Evolutionary conservation across 2,888 invertebrate species (phyloP), one percentile per base, ranked within the genome.

Genomic region (Andrena hattorfiana): DNA sequence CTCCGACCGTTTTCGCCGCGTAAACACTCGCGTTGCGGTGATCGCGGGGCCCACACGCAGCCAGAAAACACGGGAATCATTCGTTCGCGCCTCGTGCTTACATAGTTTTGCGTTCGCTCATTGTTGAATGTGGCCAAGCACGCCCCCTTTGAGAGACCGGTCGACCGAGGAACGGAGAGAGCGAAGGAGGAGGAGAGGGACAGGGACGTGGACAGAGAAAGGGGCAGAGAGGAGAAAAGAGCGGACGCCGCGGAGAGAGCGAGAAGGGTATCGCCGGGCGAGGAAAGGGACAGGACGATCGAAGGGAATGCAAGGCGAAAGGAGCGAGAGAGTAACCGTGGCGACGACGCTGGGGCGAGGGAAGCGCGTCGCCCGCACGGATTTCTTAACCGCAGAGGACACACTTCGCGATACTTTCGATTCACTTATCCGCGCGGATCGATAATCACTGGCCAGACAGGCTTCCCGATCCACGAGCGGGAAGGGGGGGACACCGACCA

Each of bases 101-200:
- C 84, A 89, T 86, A 85, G 87, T 88, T 90, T 89, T 84, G 86
- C 90, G 89, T 90, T 88, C 87, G 85, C 85, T 86, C 87, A 90
- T 90, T 90, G 90, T 90, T 87, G 87, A 83, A 89, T 77, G 86
- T 83, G 81, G 84, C 89, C 89, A 85, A 87, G 87, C 87, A 90
- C 90, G 90, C 86, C 87, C 87, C 84, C 81, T 81, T 70, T 83
- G 77, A 78, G 85, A 89, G 87, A 87, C 78, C 86, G 86, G 88
- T 86, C 85, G 81, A 76, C 87, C 88, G 86, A 83, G 70, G 81
- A 83, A 83, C 68, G 81, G 74, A 51, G 67, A 68, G 75, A 68
- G 78, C 7, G 49, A 77, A 35, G 69, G 64, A 67, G 72, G 68
- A 75, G 72, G 69, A 69, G 7, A 23, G 6, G 26, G 73, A 16